Conservation (phyloP, 2,797 vertebrate species). For the Astyanax mexicanus region DNA sequence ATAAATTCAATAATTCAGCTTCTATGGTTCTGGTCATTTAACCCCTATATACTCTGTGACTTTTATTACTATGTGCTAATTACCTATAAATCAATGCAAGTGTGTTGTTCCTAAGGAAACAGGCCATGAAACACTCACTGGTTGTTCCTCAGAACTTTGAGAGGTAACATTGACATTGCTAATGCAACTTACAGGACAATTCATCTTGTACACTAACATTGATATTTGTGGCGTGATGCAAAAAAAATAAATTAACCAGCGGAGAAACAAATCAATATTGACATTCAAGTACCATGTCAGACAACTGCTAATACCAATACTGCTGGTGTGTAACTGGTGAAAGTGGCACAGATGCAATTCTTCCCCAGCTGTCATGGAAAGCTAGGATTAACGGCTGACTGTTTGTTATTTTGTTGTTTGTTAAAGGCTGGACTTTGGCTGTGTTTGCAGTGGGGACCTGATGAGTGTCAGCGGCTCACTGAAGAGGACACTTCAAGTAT, state of each 20-base stretch:
- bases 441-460: constrained; percentile 67
- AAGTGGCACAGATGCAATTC: constrained; percentile 40
- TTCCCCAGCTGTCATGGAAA: constrained; percentile 41
- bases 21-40: too few relatives aligned
- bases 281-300: not conserved
- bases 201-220: not conserved
- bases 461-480: constrained; percentile 68
- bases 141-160: too few relatives aligned
- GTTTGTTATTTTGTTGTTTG: constrained; percentile 73
- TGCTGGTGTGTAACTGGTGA: constrained; percentile 4
- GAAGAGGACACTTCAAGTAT: constrained; percentile 83
- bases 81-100: too few relatives aligned
- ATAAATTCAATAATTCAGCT: too few relatives aligned
- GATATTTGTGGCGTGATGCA: not conserved
- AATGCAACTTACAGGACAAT: too few relatives aligned
- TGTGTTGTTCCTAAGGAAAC: too few relatives aligned
- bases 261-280: not conserved
- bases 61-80: too few relatives aligned
- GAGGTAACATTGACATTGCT: too few relatives aligned
- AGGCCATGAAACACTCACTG: too few relatives aligned
- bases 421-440: constrained; percentile 68
- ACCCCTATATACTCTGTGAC: too few relatives aligned
- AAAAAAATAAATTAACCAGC: not conserved
- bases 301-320: not conserved
- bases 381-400: constrained; percentile 69